These are phyloP conservation scores for Harpegnathos saltator DNA, from an alignment of 1,140 invertebrate species.

Conservation along the genomic window DNA sequence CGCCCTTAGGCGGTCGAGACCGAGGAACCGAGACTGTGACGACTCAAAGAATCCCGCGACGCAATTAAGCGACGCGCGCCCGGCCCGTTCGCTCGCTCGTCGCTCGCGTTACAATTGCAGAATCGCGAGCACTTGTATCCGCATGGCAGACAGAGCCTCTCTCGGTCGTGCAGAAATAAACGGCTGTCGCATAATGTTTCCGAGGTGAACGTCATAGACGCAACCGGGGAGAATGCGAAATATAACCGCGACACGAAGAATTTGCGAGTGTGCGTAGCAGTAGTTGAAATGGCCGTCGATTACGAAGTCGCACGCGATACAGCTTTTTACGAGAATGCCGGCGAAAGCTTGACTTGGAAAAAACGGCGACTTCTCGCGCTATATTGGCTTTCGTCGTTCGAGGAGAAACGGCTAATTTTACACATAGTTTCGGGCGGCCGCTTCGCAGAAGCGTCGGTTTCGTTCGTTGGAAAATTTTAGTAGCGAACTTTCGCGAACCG, in stretches of 20 bases:
- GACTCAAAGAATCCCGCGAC: background rate
- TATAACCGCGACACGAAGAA: background rate
- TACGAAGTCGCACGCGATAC: background rate
- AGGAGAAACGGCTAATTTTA: conserved; percentile 13
- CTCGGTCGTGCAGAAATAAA: too few species aligned
- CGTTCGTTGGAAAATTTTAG: conserved; percentile 46
- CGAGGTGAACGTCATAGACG: background rate
- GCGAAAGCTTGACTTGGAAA: too few species aligned
- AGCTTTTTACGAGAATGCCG: conserved; percentile 15
- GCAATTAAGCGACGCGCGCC: background rate
- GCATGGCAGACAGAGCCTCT: background rate
- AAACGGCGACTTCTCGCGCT: background rate
- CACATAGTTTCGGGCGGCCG: conserved; percentile 17
- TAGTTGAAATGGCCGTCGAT: background rate
- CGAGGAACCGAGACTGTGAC: background rate
- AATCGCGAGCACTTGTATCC: background rate
- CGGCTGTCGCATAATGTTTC: too few species aligned
- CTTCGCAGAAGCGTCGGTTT: conserved; percentile 6
- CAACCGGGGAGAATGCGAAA: background rate
- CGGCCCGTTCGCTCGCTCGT: background rate
- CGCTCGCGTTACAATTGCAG: background rate
- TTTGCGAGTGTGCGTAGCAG: background rate
- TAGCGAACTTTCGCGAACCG: conserved; percentile 29
- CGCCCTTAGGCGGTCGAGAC: background rate
- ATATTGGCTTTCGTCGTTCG: conserved; percentile 9